Evolutionary conservation across 1,140 invertebrate species (phyloP).

Genomic region (Drosophila pseudoananassae): DNA sequence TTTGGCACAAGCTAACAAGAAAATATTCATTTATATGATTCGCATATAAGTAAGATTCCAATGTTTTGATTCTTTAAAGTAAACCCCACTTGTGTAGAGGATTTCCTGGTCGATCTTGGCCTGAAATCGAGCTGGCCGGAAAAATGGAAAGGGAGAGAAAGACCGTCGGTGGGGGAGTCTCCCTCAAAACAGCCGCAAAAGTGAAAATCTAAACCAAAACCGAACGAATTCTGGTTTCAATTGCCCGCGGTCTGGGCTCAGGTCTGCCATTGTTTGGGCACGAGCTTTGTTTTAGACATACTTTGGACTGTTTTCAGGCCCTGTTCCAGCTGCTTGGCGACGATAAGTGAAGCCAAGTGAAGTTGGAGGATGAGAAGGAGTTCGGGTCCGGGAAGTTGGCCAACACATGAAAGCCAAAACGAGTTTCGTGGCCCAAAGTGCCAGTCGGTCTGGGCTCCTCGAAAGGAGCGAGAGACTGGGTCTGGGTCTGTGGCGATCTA

Average conservation of each 20-base stretch:
- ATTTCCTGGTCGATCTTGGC: constrained; percentile 5
- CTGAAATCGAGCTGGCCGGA: background rate
- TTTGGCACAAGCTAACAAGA: background rate
- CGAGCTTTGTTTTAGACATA: constrained; percentile 38
- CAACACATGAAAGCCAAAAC: constrained; percentile 49
- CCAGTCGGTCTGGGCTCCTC: constrained; percentile 53
- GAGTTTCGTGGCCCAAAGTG: constrained; percentile 64
- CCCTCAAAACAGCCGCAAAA: constrained; percentile 67
- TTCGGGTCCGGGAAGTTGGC: background rate
- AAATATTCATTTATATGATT: background rate
- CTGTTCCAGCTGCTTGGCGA: constrained; percentile 75
- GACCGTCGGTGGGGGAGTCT: constrained; percentile 30
- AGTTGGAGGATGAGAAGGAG: constrained; percentile 3
- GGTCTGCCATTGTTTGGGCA: constrained; percentile 70
- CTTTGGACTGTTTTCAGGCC: constrained; percentile 27
- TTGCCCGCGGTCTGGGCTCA: constrained; percentile 69
- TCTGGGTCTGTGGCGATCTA: constrained; percentile 48
- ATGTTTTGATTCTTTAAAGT: background rate
- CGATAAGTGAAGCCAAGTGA: constrained; percentile 53
- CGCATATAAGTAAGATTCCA: too few species aligned
- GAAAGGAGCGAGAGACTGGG: constrained; percentile 16
- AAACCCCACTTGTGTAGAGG: background rate
- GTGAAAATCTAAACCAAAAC: constrained; percentile 81
- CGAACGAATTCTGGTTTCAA: constrained; percentile 80
- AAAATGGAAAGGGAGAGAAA: constrained; percentile 21